Evolutionary conservation across 2,797 vertebrate genomes (phyloP).

Genomic region (Lateolabrax maculatus): DNA sequence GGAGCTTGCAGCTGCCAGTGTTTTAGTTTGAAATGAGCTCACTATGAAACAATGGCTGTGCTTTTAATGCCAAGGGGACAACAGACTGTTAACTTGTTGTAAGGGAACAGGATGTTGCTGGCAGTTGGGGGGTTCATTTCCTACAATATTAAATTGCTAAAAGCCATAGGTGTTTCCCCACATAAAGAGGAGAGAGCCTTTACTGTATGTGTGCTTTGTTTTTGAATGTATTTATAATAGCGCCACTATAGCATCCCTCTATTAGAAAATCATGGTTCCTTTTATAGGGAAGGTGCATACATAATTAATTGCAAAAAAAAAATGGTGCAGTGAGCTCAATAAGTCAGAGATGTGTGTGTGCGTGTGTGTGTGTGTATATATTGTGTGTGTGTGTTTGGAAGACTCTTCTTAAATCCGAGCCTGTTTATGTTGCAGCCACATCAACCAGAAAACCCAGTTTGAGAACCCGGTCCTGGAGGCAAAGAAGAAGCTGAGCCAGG

Average conservation of each 20-base stretch:
- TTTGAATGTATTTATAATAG: constrained; percentile 58
- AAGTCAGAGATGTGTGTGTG: constrained; percentile 36
- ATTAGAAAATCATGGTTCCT: constrained; percentile 51
- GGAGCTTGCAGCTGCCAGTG: constrained; percentile 52
- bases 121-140: constrained; percentile 59
- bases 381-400: constrained; percentile 11
- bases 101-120: constrained; percentile 65
- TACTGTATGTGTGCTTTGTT: constrained; percentile 35
- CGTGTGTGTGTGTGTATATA: not conserved
- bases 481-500: constrained; percentile 90
- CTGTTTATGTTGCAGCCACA: constrained; percentile 86
- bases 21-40: constrained; percentile 64
- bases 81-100: constrained; percentile 72
- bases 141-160: constrained; percentile 65
- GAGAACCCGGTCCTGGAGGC: constrained; percentile 98
- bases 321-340: constrained; percentile 47
- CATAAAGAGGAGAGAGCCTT: constrained; percentile 34
- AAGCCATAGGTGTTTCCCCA: constrained; percentile 46
- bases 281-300: constrained; percentile 50
- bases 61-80: constrained; percentile 65
- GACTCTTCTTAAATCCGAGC: constrained; percentile 26
- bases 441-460: constrained; percentile 99
- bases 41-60: constrained; percentile 54
- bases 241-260: constrained; percentile 24
- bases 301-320: constrained; percentile 63